phyloP scores from a whole-genome alignment of 2,888 invertebrate genomes.

The Carcina quercana region DNA sequence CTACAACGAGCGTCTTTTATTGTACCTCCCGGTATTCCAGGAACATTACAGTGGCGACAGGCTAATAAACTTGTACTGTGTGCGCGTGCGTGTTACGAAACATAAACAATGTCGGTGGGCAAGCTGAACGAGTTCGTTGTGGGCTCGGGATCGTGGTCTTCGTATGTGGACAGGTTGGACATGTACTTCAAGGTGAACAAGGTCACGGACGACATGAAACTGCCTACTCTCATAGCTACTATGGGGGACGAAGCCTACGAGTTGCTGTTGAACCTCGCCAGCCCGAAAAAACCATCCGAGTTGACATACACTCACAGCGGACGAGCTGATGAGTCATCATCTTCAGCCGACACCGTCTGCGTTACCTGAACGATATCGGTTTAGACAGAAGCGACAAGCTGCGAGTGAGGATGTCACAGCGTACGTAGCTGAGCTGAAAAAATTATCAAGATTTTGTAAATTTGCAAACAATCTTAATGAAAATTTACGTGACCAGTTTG shows the following conservation, averaged over 20 bases:
- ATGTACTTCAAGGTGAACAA: background rate
- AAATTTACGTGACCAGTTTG: constrained; percentile 1
- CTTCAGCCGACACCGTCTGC: background rate
- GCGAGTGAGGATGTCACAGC: background rate
- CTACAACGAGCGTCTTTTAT: too few species aligned
- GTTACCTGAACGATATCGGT: background rate
- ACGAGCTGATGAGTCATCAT: background rate
- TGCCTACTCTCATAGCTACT: background rate
- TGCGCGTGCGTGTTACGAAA: too few species aligned
- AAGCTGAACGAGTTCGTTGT: background rate
- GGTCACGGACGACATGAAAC: background rate
- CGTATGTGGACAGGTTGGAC: background rate
- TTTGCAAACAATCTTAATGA: background rate
- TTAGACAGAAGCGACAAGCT: background rate
- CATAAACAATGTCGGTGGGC: constrained; percentile 1
- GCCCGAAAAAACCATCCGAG: background rate
- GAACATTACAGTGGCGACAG: too few species aligned
- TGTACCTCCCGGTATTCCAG: too few species aligned
- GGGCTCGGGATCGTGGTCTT: background rate
- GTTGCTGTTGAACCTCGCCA: background rate
- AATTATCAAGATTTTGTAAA: background rate
- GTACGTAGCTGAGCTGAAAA: background rate
- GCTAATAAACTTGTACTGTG: too few species aligned
- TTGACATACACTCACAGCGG: background rate
- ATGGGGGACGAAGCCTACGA: background rate